A percentile compares a stretch with the other conserved stretches of the same genome.
phyloP scores from a whole-genome alignment of 2,888 invertebrate genomes.

The Tuta absoluta region DNA sequence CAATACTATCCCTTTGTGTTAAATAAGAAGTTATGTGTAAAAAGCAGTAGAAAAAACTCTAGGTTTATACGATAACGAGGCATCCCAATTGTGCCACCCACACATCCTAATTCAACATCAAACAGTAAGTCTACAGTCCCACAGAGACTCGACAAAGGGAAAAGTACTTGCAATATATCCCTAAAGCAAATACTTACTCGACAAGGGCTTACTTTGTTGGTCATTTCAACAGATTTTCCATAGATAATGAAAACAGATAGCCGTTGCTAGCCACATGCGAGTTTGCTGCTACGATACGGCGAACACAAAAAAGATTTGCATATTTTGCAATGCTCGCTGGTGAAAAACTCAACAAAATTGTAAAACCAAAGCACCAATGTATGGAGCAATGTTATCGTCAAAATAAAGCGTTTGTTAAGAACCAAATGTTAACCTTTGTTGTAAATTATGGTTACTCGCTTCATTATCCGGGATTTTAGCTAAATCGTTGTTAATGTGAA shows the following conservation, averaged over 20 bases:
- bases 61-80: neutral
- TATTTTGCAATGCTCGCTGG: neutral
- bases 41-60: neutral
- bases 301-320: neutral
- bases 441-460: conserved; percentile 6
- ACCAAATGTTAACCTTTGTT: neutral
- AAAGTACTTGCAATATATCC: conserved; percentile 41
- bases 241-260: conserved; percentile 46
- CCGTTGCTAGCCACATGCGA: conserved; percentile 3
- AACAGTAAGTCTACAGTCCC: neutral
- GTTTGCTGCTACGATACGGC: neutral
- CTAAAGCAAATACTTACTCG: conserved; percentile 22
- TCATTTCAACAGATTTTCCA: conserved; percentile 37
- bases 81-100: conserved; percentile 1
- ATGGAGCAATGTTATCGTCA: neutral
- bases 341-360: neutral
- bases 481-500: conserved; percentile 4
- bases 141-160: conserved; percentile 29
- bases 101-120: neutral
- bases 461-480: conserved; percentile 3
- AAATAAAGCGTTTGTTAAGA: neutral
- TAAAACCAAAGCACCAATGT: neutral
- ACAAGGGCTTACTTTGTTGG: conserved; percentile 14
- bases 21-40: neutral
- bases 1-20: too few relatives aligned